Conservation (phyloP, 1,140 invertebrate species). For the Chrysopa pallens region DNA sequence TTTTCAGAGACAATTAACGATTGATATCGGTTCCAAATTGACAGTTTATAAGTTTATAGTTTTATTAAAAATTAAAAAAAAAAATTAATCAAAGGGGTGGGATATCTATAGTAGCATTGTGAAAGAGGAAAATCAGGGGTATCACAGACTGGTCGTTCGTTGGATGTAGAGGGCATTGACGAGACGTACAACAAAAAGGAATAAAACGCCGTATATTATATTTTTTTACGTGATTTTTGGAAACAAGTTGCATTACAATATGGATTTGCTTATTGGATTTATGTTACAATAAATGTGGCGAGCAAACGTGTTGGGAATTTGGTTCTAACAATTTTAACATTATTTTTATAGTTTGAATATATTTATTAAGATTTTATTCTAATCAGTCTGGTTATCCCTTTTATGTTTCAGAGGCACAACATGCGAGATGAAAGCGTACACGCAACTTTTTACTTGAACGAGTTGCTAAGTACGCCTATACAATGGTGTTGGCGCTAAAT, state of each 20-base stretch:
- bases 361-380: slow-evolving; percentile 19
- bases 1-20: too few species aligned
- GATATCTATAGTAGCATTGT: too few species aligned
- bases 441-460: too few species aligned
- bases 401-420: slow-evolving; percentile 56
- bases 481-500: too few species aligned
- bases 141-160: not conserved
- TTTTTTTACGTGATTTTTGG: slow-evolving; percentile 1
- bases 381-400: slow-evolving; percentile 41
- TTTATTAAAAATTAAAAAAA: too few species aligned
- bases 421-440: slow-evolving; percentile 37
- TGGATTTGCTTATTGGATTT: slow-evolving; percentile 15
- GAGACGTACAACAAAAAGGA: not conserved
- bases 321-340: not conserved
- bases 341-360: slow-evolving; percentile 3
- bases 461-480: too few species aligned
- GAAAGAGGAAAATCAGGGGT: too few species aligned
- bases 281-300: not conserved
- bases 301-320: slow-evolving; percentile 2
- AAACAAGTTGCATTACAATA: slow-evolving; percentile 12
- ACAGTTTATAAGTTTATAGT: too few species aligned
- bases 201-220: not conserved
- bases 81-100: too few species aligned
- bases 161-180: not conserved
- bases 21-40: too few species aligned